Conservation (phyloP, 37 sponge, comb jelly and placozoan species). For the Aplysina aerophoba region DNA sequence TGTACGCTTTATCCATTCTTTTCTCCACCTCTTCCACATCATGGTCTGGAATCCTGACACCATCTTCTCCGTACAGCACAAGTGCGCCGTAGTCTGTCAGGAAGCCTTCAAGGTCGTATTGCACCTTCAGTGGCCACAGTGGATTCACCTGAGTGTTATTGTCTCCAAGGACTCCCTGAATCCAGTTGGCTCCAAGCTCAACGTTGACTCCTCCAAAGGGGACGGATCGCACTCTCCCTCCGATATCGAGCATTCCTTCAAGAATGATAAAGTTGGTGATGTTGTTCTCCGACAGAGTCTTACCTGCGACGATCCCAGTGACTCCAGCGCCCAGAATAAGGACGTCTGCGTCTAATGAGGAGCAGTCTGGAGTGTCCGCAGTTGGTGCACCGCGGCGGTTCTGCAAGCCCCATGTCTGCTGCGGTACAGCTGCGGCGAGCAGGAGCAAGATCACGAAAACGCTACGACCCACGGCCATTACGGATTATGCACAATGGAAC, state of each 20-base stretch:
- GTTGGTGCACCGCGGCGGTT: too few species aligned
- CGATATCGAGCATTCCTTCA: constrained; percentile 36
- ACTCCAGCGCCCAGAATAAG: constrained; percentile 52
- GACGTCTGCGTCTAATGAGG: constrained; percentile 36
- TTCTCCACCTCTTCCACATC: background rate
- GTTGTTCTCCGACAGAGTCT: constrained; percentile 19
- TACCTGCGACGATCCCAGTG: constrained; percentile 45
- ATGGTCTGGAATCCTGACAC: background rate
- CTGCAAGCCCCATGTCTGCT: too few species aligned
- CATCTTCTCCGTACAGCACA: constrained; percentile 2
- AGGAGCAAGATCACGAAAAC: too few species aligned
- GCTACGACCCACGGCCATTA: too few species aligned
- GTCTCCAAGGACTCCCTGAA: constrained; percentile 25
- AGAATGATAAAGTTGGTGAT: constrained; percentile 33
- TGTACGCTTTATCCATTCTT: too few species aligned
- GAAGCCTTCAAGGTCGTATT: constrained; percentile 3
- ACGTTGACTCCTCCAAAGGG: constrained; percentile 33
- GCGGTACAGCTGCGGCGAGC: too few species aligned
- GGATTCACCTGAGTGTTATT: background rate
- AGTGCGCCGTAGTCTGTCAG: background rate
- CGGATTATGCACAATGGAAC: too few species aligned
- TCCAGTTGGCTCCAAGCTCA: constrained; percentile 56
- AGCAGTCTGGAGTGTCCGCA: background rate
- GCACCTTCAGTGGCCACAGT: background rate
- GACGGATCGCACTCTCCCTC: constrained; percentile 22